Evolutionary conservation across 2,888 invertebrate genomes (phyloP), one percentile per base, ranked within the genome.

Genomic region (Ornithoptera alexandrae): DNA sequence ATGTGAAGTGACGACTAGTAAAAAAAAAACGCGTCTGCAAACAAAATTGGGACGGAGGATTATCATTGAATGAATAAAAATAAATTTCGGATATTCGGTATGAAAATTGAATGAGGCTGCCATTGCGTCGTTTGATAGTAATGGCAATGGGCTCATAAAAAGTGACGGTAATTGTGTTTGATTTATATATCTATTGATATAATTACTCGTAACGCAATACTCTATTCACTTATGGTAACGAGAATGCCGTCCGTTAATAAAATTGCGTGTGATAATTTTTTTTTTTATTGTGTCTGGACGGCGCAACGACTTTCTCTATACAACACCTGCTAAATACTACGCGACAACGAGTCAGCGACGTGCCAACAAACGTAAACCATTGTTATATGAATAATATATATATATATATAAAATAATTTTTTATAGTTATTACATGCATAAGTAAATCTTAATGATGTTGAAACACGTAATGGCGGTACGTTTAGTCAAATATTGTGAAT

Each of bases 391-490:
- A 76, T 74, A 78, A 74, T 72, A 73, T 62, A 76, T 73, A 75
- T 74, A 75, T 50, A 73, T 65, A 76, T 73, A 39, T 39, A 10
- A 39, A 39, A 10, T 10, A 39, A 10, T 39, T 39, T 78, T 78
- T 77, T 76, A 83, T 86, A 89, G 90, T 90, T 91, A 84, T 84
- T 91, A 90, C 88, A 90, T 91, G 79, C 85, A 90, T 91, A 90
- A 89, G 88, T 39, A 76, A 76, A 73, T 75, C 78, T 74, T 73
- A 75, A 78, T 58, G 62, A 70, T 78, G 75, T 71, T 73, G 72
- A 30, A 65, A 75, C 80, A 84, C 82, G 82, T 84, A 83, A 84
- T 67, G 24, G 12, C 63, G 72, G 50, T 50, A 50, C 50, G 50
- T 50, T 39, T 76, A 78, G 76, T 73, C 74, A 74, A 78, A 75